These are phyloP conservation scores for Apis mellifera DNA, from an alignment of 1,140 invertebrate genomes.

Conservation along the genomic window Amel_HAv3.1 CM009938.2:4604501-4605000, in stretches of 20 bases:
- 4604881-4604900: neutral
- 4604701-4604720: neutral
- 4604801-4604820: neutral
- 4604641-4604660: slow-evolving; percentile 38
- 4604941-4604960: too few species aligned
- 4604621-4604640: slow-evolving; percentile 33
- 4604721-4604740: slow-evolving; percentile 12
- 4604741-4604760: slow-evolving; percentile 22
- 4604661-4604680: slow-evolving; percentile 53
- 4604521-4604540: slow-evolving; percentile 65
- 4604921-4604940: neutral
- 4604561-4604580: slow-evolving; percentile 36
- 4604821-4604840: neutral
- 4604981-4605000: neutral
- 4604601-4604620: slow-evolving; percentile 47
- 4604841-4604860: neutral
- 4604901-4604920: neutral
- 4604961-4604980: too few species aligned
- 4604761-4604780: slow-evolving; percentile 1
- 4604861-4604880: neutral
- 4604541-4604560: slow-evolving; percentile 51
- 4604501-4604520: slow-evolving; percentile 57
- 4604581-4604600: slow-evolving; percentile 53
- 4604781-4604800: neutral
- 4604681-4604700: slow-evolving; percentile 28